Conservation (phyloP, 2,888 invertebrate species). For the Onchidella celtica region DNA sequence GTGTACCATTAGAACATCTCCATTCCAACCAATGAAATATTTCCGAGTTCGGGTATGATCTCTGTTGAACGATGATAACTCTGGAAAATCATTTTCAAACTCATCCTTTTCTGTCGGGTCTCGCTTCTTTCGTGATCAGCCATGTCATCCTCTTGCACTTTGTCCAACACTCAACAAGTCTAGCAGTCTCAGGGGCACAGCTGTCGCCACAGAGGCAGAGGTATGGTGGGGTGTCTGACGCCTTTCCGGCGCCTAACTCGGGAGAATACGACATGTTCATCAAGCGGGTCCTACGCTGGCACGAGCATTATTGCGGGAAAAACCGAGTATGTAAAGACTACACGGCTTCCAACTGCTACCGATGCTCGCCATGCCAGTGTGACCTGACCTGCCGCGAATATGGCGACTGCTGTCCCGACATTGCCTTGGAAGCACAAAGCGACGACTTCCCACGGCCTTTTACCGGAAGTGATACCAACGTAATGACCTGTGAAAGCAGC, state of each 20-base stretch:
- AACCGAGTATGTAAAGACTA: conserved; percentile 25
- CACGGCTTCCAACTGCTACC: conserved; percentile 25
- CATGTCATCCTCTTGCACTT: too few species aligned
- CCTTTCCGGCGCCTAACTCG: background rate
- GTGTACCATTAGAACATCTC: too few species aligned
- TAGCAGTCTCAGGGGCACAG: too few species aligned
- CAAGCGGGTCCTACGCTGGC: conserved; percentile 25
- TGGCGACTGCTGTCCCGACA: conserved; percentile 58
- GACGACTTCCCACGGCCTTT: conserved; percentile 11
- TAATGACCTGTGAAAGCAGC: background rate
- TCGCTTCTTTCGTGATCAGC: too few species aligned
- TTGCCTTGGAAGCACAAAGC: conserved; percentile 35
- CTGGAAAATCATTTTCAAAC: too few species aligned
- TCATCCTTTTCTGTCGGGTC: too few species aligned
- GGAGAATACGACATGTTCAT: conserved; percentile 9
- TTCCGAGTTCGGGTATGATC: too few species aligned
- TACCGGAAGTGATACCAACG: background rate
- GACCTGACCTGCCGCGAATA: conserved; percentile 53
- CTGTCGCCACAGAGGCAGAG: too few species aligned
- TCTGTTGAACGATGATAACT: too few species aligned
- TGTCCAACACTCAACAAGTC: too few species aligned
- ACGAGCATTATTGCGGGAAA: conserved; percentile 25
- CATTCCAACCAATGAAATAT: too few species aligned
- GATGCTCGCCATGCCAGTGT: conserved; percentile 55
- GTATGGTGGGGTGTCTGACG: background rate